Base-by-base conservation (phyloP, 2,888 invertebrate genomes). In the Cephus runcator region DNA sequence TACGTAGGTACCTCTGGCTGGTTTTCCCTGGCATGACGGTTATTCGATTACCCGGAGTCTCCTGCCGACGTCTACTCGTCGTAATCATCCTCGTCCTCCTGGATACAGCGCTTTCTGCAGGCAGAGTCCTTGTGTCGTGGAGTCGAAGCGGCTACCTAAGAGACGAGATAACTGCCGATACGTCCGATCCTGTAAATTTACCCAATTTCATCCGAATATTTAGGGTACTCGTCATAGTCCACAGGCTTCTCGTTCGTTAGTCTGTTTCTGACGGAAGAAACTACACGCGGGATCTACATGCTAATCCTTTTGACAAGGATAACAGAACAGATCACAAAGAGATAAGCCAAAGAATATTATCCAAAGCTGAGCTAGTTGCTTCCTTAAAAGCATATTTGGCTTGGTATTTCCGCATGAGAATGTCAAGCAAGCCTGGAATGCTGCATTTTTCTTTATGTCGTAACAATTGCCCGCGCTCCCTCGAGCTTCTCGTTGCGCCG, bases 341-440 rank as follows among this genome's bases (percentile, higher is more conserved):
- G 15, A 56, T 56, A 56, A 56, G 15, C 40, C 40, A 56, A 56
- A 40, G 40, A 40, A 56, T 23, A 56, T 56, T 56, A 56, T 23
- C 15, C 23, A 56, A 56, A 23, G 40, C 40, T 40, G 23, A 81
- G 83, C 82, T 82, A 83, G 85, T 84, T 81, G 85, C 83, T 81
- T 86, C 87, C 86, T 86, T 88, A 87, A 88, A 87, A 87, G 88
- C 88, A 89, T 89, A 89, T 89, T 89, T 89, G 87, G 82, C 87
- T 79, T 79, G 86, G 88, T 83, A 88, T 90, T 88, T 83, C 81
- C 81, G 79, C 81, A 81, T 77, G 77, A 73, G 82, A 78, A 79
- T 77, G 77, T 74, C 40, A 56, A 23, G 2, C 6, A 9, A 56
- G 23, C 40, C 40, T 15, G 40, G 40, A 56, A 56, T 56, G 40